phyloP scores from a whole-genome alignment of 2,888 invertebrate species.

The Chrysotoxum bicinctum region DNA sequence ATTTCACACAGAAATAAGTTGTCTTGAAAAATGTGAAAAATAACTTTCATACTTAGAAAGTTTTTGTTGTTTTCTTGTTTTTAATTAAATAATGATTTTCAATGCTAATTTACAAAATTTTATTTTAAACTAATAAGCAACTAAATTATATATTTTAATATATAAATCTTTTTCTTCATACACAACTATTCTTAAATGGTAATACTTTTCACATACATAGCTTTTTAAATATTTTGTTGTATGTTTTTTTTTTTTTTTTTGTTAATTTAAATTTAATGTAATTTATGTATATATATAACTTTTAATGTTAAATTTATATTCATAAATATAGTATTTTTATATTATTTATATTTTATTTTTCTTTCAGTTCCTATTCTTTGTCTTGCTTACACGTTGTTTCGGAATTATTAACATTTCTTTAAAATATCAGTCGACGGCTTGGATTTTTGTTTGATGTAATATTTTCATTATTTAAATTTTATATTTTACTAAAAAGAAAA shows the following conservation, averaged over 20 bases:
- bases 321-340: conserved; percentile 47
- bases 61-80: neutral
- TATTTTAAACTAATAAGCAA: conserved; percentile 56
- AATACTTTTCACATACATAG: conserved; percentile 72
- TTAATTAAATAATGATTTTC: conserved; percentile 62
- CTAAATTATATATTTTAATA: conserved; percentile 33
- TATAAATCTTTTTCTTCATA: conserved; percentile 53
- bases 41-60: conserved; percentile 23
- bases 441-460: conserved; percentile 53
- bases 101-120: conserved; percentile 26
- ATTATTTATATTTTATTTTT: conserved; percentile 42
- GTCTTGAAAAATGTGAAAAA: conserved; percentile 42
- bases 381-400: conserved; percentile 72
- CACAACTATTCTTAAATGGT: conserved; percentile 66
- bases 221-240: conserved; percentile 49
- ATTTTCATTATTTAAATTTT: conserved; percentile 17
- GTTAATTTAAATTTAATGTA: conserved; percentile 21
- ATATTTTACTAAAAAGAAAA: conserved; percentile 17
- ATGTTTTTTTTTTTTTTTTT: conserved; percentile 13
- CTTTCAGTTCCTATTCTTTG: conserved; percentile 72
- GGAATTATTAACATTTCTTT: conserved; percentile 74
- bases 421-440: conserved; percentile 80
- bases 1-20: conserved; percentile 47
- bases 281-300: conserved; percentile 6
- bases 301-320: conserved; percentile 40